These are phyloP conservation scores for Xenentodon cancila DNA, from an alignment of 2,797 vertebrate genomes.

Conservation along the genomic window DNA sequence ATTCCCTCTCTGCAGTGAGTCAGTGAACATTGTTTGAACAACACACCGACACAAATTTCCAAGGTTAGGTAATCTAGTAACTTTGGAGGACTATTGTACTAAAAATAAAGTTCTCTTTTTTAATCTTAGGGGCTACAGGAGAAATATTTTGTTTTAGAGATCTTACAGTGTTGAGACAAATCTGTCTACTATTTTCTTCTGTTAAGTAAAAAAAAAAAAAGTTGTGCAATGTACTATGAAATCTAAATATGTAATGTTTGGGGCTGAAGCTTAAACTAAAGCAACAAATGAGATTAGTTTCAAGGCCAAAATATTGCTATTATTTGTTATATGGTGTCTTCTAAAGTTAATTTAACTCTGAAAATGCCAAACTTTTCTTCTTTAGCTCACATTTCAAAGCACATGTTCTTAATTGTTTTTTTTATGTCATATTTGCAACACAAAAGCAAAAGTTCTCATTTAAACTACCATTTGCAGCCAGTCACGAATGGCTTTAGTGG, in stretches of 20 bases:
- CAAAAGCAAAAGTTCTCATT: no score
- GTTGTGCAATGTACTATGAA: neutral
- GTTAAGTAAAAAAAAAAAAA: neutral
- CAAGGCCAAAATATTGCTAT: neutral
- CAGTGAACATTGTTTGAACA: conserved; percentile 35
- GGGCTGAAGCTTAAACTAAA: neutral
- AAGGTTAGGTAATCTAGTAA: conserved; percentile 17
- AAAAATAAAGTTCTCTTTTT: neutral
- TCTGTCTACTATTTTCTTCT: no score
- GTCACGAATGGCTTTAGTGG: conserved; percentile 30
- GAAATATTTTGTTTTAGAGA: no score
- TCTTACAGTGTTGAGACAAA: no score
- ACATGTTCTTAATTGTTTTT: no score
- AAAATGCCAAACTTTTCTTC: no score
- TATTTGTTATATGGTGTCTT: no score
- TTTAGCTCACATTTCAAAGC: no score
- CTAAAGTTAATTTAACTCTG: no score
- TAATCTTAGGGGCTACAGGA: neutral
- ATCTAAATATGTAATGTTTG: neutral
- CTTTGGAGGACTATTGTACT: neutral
- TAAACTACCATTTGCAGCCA: neutral
- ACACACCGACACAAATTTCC: conserved; percentile 29
- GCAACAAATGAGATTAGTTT: neutral
- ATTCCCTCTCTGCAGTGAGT: conserved; percentile 36
- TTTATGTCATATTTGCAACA: no score